Base-by-base conservation (phyloP, 2,888 invertebrate genomes). In the Hirtodrosophila confusa region DNA sequence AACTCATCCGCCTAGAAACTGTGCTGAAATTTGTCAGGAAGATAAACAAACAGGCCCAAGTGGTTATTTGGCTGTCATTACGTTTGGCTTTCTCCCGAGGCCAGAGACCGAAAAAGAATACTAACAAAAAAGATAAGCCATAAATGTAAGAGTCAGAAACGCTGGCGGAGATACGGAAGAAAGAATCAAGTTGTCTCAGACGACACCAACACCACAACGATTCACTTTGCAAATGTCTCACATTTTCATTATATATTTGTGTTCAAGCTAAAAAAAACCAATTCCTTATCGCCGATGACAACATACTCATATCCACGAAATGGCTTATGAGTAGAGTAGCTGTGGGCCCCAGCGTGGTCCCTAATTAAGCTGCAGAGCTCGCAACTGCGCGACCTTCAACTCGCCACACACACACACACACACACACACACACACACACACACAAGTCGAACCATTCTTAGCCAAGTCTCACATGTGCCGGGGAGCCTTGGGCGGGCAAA, bases 261-360 rank as follows among this genome's bases (percentile, higher is more conserved):
- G 36, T 40, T 36, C 33, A n/a, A 17, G 50, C 54, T 33, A 53
- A 17, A 27, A 8, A 48, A 29, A 24, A 31, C 0, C 31, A 31
- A 31, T 31, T 31, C 51, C 69, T 73, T 73, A 73, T 73, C 73
- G 56, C 61, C 35, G 61, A 73, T 73, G 73, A 73, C 72, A 65
- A 60, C 53, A 61, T 51, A 54, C 53, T 49, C 44, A 53, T 41
- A 37, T 37, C 11, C 47, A 29, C 8, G n/a, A 37, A 53, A 53
- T 31, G 17, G 29, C 31, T 60, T 40, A 35, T 29, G 51, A 60
- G 49, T 49, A 49, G 51, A 60, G 49, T 49, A 49, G 66, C 53
- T 60, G 63, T 9, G 31, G 4, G 7, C 3, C 35, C 47, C 8
- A 37, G 39, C 33, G 17, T 11, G 58, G n/a, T n/a, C n/a, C n/a